Conservation (phyloP, 1,140 invertebrate species). For the Globodera rostochiensis region DNA sequence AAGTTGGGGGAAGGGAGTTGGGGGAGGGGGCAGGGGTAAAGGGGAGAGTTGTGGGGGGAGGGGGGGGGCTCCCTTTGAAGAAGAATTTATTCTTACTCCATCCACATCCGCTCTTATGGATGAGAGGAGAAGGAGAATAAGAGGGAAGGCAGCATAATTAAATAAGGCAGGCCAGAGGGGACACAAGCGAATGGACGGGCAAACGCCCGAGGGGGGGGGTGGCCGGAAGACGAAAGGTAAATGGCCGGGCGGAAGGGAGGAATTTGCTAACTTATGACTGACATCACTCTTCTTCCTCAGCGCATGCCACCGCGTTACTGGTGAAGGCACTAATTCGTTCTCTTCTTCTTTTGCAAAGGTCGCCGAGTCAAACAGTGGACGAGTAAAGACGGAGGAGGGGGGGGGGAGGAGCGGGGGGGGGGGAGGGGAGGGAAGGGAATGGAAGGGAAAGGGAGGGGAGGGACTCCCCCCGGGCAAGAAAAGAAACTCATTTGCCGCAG, state of each 20-base stretch:
- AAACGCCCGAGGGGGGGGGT: neutral
- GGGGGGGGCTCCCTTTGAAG: neutral
- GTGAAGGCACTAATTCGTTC: neutral
- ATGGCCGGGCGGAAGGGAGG: neutral
- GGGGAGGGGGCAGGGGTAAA: too few relatives aligned
- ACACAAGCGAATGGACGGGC: neutral
- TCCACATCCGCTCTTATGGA: neutral
- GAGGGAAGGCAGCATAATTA: neutral
- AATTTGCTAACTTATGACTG: neutral
- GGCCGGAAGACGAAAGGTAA: neutral
- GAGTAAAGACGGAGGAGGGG: too few relatives aligned
- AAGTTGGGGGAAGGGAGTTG: too few relatives aligned
- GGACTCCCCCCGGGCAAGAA: neutral
- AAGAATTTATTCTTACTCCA: too few relatives aligned
- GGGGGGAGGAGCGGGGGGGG: neutral
- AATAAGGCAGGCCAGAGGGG: neutral
- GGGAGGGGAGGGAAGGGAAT: too few relatives aligned
- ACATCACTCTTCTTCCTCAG: neutral
- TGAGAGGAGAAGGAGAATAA: neutral
- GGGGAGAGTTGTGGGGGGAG: neutral
- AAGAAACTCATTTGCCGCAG: neutral
- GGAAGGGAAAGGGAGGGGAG: too few relatives aligned
- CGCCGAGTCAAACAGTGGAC: neutral
- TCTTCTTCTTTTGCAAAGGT: neutral
- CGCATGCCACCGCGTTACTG: neutral